A percentile compares a stretch with the other conserved stretches of the same genome.
Evolutionary conservation across 53 echinoderm and acorn worm species (phyloP).

Genomic region (Paracentrotus lividus): DNA sequence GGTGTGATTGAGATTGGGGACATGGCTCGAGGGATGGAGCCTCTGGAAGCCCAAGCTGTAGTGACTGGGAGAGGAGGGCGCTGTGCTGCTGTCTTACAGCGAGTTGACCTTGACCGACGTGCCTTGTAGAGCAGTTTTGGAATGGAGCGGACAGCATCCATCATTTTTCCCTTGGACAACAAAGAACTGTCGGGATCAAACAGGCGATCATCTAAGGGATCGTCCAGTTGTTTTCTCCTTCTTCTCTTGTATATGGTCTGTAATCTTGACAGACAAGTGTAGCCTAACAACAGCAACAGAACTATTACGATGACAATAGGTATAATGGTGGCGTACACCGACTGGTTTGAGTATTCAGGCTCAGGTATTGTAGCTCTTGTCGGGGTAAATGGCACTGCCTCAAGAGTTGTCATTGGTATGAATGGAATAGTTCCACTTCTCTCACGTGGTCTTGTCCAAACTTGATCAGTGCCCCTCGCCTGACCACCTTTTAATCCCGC

Average conservation of each 20-base stretch:
- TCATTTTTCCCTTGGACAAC: not conserved
- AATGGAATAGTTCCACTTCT: conserved; percentile 23
- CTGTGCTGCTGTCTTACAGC: conserved; percentile 43
- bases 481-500: conserved; percentile 9
- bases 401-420: conserved; percentile 46
- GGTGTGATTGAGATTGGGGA: conserved; percentile 35
- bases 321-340: conserved; percentile 53
- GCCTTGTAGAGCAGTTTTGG: conserved; percentile 36
- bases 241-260: not conserved
- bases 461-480: conserved; percentile 16
- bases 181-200: conserved; percentile 8
- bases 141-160: conserved; percentile 40
- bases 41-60: conserved; percentile 54
- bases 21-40: conserved; percentile 22
- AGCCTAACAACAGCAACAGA: not conserved
- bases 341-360: conserved; percentile 34
- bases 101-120: not conserved
- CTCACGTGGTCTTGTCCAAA: conserved; percentile 31
- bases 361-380: not conserved
- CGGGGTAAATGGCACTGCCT: conserved; percentile 41
- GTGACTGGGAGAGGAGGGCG: conserved; percentile 48
- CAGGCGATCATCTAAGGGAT: conserved; percentile 23
- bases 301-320: conserved; percentile 42
- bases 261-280: not conserved
- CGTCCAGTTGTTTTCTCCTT: not conserved